These are phyloP conservation scores for Aplysina aerophoba DNA, from an alignment of 37 sponge, comb jelly and placozoan genomes.

Conservation along the genomic window DNA sequence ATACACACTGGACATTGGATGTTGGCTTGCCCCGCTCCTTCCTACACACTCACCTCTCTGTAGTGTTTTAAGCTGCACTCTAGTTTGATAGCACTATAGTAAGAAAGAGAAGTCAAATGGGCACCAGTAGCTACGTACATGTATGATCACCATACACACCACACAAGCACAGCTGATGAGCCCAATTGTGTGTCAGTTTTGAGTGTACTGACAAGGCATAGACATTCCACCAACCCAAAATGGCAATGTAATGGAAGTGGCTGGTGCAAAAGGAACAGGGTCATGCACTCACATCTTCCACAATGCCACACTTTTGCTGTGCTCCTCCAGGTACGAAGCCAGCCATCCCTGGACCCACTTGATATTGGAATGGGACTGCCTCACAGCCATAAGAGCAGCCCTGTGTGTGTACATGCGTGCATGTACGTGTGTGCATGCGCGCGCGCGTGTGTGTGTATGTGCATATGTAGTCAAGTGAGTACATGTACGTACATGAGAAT, in stretches of 20 bases:
- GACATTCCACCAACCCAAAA: too few species aligned
- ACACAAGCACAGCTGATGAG: not conserved
- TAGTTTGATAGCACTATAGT: constrained; percentile 7
- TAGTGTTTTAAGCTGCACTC: constrained; percentile 8
- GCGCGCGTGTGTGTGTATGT: constrained; percentile 1
- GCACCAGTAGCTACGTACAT: not conserved
- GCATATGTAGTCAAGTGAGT: not conserved
- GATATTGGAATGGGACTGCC: not conserved
- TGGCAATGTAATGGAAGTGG: too few species aligned
- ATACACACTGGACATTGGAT: too few species aligned
- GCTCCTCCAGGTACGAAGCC: constrained; percentile 3
- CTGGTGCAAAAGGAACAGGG: too few species aligned
- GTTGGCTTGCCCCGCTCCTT: too few species aligned
- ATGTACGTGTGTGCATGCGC: constrained; percentile 11
- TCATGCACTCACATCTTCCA: constrained; percentile 21
- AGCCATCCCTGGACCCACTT: constrained; percentile 25
- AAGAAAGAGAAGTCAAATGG: not conserved
- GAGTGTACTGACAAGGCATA: too few species aligned
- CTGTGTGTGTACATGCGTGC: constrained; percentile 13
- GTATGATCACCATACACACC: not conserved
- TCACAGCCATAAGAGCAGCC: not conserved
- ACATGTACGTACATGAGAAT: not conserved
- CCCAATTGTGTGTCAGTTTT: too few species aligned
- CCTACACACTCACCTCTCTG: constrained; percentile 41
- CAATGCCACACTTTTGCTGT: not conserved